A percentile compares a stretch with the other conserved stretches of the same genome.
These are phyloP conservation scores for Crenichthys baileyi DNA, from an alignment of 2,797 vertebrate species.

Conservation along the genomic window DNA sequence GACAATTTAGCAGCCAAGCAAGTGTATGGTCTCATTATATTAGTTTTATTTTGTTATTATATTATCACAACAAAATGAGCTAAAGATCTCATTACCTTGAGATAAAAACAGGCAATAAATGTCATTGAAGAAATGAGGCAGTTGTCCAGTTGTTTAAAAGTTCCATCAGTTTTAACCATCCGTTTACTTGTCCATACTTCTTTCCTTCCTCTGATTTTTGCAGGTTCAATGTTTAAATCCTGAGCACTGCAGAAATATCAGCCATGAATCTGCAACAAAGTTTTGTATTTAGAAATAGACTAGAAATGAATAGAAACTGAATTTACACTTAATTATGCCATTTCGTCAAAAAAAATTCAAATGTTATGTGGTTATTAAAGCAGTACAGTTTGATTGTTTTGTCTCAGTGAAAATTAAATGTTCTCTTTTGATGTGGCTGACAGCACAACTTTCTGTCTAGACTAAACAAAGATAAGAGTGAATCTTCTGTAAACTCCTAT, in stretches of 20 bases:
- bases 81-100: neutral
- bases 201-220: neutral
- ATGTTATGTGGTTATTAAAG: neutral
- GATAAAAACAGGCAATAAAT: no score
- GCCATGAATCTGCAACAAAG: neutral
- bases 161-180: neutral
- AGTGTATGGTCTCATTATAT: neutral
- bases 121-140: neutral
- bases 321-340: neutral
- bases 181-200: neutral
- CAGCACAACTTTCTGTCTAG: constrained; percentile 27
- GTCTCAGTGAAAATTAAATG: constrained; percentile 8
- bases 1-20: neutral
- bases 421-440: constrained; percentile 15
- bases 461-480: constrained; percentile 23
- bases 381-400: neutral
- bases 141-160: neutral
- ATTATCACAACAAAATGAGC: neutral
- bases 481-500: constrained; percentile 11
- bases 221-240: neutral
- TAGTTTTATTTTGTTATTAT: no score
- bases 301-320: neutral
- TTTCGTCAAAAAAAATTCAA: neutral
- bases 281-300: neutral
- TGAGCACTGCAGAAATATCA: neutral